A percentile compares a stretch with the other conserved stretches of the same genome.
These are phyloP conservation scores for Crocodylus rhombifer DNA, from an alignment of 2,797 vertebrate genomes.

Conservation along the genomic window DNA sequence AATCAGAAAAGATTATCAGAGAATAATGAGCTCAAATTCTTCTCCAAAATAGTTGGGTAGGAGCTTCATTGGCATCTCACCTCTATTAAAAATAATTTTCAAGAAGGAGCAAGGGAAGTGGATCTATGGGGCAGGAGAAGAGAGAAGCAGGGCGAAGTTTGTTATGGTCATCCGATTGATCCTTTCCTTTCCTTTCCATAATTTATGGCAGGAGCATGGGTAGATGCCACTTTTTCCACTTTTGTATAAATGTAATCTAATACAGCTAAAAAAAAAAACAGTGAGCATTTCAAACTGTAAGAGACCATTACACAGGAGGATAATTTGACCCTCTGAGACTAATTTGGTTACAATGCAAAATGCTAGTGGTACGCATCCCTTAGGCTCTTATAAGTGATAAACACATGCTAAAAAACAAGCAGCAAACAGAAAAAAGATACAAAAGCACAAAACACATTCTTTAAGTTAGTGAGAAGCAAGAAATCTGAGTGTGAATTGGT, in stretches of 20 bases:
- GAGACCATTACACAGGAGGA: background rate
- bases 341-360: background rate
- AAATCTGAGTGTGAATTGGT: background rate
- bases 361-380: background rate
- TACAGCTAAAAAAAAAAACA: background rate
- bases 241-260: background rate
- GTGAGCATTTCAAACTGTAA: background rate
- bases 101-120: background rate
- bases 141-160: background rate
- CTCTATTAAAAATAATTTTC: background rate
- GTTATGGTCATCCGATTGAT: too few species aligned
- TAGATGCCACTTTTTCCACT: background rate
- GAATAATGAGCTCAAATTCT: background rate
- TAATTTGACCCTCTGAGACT: accelerated
- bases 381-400: background rate
- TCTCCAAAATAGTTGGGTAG: background rate
- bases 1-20: background rate
- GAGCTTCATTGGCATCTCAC: background rate
- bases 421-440: background rate
- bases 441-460: background rate
- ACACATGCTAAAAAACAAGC: background rate
- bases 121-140: background rate
- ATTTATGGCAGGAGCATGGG: background rate
- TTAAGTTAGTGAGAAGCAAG: background rate
- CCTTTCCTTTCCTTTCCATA: background rate